Evolutionary conservation across 2,113 vertebrate genomes (phyloP), one percentile per base, ranked within the genome.

Genomic region (Asarcornis scutulata): DNA sequence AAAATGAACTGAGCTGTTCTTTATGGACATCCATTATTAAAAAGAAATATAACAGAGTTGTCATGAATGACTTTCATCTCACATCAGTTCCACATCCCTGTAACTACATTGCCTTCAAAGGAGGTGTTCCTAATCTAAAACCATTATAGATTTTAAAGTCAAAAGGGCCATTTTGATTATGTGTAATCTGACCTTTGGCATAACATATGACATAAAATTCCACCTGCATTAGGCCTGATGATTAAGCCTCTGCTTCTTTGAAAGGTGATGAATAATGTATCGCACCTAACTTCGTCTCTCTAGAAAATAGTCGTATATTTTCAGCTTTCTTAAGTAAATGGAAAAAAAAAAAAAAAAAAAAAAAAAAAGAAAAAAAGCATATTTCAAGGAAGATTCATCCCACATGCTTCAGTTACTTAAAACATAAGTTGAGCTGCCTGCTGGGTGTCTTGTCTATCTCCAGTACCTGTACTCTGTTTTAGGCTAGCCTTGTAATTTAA

Each of bases 101-200:
- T 38, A 89, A 55, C 83, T 63, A 42, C 9, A 13, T 80, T 78
- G 81, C 62, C 86, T 96, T 89, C 66, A 55, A 88, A 69, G 81
- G 92, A 92, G 71, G 91, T 86, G 62, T 55, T 94, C 50, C 90
- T 93, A 86, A 93, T 96, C 96, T 91, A 80, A 82, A 93, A 66
- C 88, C 58, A 40, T 82, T 93, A 91, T 15, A 71, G 92, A 91
- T 92, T 91, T 91, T 91, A 60, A 89, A 95, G 88, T 93, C 88
- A 92, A 79, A 92, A 85, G 71, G 73, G 44, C 77, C 80, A 71
- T 92, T 85, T 55, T 93, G 88, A 94, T 94, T 95, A 93, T 87
- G 81, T 93, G 69, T 95, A 95, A 93, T 94, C 93, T 93, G 92
- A 96, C 91, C 91, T 94, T 94, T 95, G 92, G 89, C 77, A 71